Evolutionary conservation across 2,113 vertebrate species (phyloP).

Genomic region (Amia ocellicauda): DNA sequence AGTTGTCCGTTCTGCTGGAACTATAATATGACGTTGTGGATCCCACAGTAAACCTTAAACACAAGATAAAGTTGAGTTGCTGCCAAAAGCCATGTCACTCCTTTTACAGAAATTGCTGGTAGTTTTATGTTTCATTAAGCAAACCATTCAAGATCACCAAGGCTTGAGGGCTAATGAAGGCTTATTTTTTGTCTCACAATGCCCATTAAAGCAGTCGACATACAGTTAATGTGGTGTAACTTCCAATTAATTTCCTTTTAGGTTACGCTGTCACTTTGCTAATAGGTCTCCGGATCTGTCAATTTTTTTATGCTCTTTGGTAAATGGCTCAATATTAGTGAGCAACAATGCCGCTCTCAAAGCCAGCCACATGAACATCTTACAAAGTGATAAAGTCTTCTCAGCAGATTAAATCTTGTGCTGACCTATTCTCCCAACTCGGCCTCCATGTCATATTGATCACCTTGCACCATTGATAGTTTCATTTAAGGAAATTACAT

Average conservation of each 20-base stretch:
- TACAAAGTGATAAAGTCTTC: not conserved
- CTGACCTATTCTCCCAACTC: not conserved
- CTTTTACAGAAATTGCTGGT: not conserved
- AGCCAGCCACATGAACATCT: not conserved
- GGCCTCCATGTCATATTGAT: not conserved
- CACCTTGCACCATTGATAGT: not conserved
- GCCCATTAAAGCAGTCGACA: slow-evolving; percentile 16
- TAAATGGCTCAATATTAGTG: slow-evolving; percentile 5
- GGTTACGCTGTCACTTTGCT: slow-evolving; percentile 10
- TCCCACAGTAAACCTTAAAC: not conserved
- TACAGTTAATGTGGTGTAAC: slow-evolving; percentile 20
- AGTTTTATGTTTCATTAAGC: slow-evolving; percentile 25
- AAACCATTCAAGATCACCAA: slow-evolving; percentile 16
- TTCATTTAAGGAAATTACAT: slow-evolving; percentile 2
- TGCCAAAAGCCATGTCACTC: slow-evolving; percentile 6
- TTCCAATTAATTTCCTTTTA: slow-evolving; percentile 21
- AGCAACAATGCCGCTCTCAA: slow-evolving; percentile 2
- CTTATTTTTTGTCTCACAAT: slow-evolving; percentile 13
- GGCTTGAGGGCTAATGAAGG: slow-evolving; percentile 16
- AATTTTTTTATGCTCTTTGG: not conserved
- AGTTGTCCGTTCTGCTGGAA: not conserved
- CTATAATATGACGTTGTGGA: not conserved
- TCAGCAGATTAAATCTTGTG: not conserved
- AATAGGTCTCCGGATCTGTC: slow-evolving; percentile 9
- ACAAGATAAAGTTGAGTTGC: slow-evolving; percentile 6